A percentile compares a stretch with the other conserved stretches of the same genome.
Conservation (phyloP, 2,113 vertebrate species). For the Ariopsis seemanni region DNA sequence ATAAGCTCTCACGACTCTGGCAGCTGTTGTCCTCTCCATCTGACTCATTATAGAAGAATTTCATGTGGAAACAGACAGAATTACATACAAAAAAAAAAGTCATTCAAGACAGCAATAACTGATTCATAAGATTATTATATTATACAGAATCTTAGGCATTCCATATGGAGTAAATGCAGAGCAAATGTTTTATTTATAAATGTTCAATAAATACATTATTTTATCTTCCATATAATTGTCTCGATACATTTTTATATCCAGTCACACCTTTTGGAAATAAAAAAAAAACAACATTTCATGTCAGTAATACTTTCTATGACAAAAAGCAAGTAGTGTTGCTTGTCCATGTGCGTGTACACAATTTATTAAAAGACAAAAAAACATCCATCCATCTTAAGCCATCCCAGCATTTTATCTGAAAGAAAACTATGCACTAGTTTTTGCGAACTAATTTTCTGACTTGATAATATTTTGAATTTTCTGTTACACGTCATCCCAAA, state of each 20-base stretch:
- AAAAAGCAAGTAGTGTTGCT: neutral
- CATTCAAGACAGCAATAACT: constrained; percentile 11
- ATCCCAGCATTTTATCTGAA: neutral
- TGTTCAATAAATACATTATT: neutral
- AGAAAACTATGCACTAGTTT: neutral
- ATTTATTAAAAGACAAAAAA: neutral
- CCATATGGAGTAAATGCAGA: neutral
- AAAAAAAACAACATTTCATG: neutral
- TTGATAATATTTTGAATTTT: neutral
- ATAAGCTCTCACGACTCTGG: constrained; percentile 10
- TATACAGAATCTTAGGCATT: neutral
- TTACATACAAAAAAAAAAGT: neutral
- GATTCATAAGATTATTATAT: constrained; percentile 23
- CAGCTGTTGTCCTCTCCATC: constrained; percentile 16
- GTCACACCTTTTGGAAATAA: neutral
- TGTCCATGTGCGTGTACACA: neutral
- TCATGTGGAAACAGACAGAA: constrained; percentile 31
- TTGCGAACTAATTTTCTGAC: neutral
- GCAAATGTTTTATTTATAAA: neutral
- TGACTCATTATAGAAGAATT: constrained; percentile 33
- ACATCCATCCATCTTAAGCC: neutral
- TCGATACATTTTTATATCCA: neutral
- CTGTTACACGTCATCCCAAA: neutral
- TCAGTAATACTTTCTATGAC: neutral
- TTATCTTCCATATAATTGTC: neutral